Evolutionary conservation across 2,888 invertebrate species (phyloP), one percentile per base, ranked within the genome.

Genomic region (Tiphia femorata): DNA sequence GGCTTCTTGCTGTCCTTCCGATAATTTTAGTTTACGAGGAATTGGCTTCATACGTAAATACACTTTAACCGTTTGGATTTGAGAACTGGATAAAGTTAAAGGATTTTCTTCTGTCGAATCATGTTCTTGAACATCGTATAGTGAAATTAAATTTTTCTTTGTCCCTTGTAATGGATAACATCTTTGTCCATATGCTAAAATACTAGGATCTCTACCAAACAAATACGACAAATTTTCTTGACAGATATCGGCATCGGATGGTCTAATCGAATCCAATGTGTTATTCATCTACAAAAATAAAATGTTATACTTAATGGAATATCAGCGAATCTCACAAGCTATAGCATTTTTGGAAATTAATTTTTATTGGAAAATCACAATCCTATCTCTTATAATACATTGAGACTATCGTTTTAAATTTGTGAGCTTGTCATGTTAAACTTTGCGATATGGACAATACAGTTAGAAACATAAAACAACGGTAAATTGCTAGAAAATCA

Each of bases 41-140:
- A 86, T 84, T 0, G 88, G 88, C 69, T 88, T 88, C 61, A 89
- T 67, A 10, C 88, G 81, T 23, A 88, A 76, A 63, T 87, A 89
- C 1, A 88, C 88, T 73, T 88, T 87, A 3, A 88, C 64, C 1
- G 80, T 82, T 42, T 78, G 79, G 5, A 58, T 44, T 6, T 48
- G 19, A 0, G 57, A 58, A 4, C 56, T 57, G 29, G 47, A 35
- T 8, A 55, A 16, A 8, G 65, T 55, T 6, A 38, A 19, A n/a
- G 38, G 49, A 20, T 16, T 51, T 27, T 70, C 68, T 7, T 67
- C 59, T 0, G 8, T 2, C 14, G 41, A 60, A 12, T 61, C 55
- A 2, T 30, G 29, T 38, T 75, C 71, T 21, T 74, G 76, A 8
- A 67, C 58, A 48, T 81, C 78, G 19, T 74, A 73, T 1, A 72